Percentiles rank a stretch among this genome's conserved stretches.
Evolutionary conservation across 2,888 invertebrate species (phyloP).

Genomic region (Erebia ligea): DNA sequence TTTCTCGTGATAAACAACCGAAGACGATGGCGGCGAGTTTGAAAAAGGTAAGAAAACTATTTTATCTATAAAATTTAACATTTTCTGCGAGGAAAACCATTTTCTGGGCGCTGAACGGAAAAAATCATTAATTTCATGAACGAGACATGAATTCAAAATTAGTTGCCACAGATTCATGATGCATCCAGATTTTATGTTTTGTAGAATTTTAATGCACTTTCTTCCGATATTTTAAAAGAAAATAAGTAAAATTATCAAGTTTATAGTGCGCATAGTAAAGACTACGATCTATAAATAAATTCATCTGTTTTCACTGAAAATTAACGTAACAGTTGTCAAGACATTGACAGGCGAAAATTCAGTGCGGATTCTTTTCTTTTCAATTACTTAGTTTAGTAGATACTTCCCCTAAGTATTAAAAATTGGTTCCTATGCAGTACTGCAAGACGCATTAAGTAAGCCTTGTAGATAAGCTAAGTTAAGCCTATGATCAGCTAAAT

Average conservation of each 20-base stretch:
- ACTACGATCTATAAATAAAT: background rate
- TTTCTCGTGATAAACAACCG: constrained; percentile 26
- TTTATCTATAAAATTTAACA: constrained; percentile 1
- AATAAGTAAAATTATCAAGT: too few species aligned
- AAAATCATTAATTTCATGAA: constrained; percentile 43
- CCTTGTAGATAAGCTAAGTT: too few species aligned
- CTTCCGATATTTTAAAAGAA: background rate
- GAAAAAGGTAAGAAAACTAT: constrained; percentile 36
- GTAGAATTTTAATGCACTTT: background rate
- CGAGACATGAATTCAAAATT: constrained; percentile 35
- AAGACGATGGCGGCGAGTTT: constrained; percentile 27
- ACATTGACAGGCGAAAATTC: background rate
- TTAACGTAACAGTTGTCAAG: background rate
- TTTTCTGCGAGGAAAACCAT: constrained; percentile 4
- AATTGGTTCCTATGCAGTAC: background rate
- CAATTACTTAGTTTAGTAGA: background rate
- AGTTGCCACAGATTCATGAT: constrained; percentile 34
- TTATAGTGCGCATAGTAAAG: too few species aligned
- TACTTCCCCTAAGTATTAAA: background rate
- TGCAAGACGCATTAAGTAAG: too few species aligned
- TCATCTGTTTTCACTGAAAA: background rate
- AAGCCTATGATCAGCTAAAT: too few species aligned
- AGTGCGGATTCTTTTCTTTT: background rate
- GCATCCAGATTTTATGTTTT: constrained; percentile 24
- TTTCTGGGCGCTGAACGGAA: constrained; percentile 22